Conservation (phyloP, 35 echinoderm and acorn worm genomes). For the Lytechinus pictus region DNA sequence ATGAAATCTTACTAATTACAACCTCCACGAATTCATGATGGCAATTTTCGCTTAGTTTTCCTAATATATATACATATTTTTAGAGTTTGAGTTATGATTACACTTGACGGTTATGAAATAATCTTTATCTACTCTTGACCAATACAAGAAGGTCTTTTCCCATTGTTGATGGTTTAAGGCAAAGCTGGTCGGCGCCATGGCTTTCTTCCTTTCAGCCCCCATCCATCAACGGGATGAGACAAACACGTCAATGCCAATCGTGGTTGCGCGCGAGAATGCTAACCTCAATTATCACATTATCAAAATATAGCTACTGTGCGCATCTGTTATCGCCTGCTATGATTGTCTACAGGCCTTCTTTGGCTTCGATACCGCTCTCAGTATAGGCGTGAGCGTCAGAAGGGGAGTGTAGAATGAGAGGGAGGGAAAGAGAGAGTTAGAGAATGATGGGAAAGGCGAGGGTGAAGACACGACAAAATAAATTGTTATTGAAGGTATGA, state of each 20-base stretch:
- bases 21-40: too few species aligned
- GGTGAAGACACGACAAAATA: neutral
- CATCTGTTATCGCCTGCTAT: constrained; percentile 8
- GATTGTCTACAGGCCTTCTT: neutral
- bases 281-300: constrained; percentile 20
- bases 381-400: neutral
- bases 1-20: too few species aligned
- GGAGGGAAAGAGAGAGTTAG: neutral
- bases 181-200: neutral
- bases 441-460: neutral
- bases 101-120: too few species aligned
- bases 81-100: too few species aligned
- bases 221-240: neutral
- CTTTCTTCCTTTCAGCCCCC: neutral
- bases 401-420: neutral
- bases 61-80: too few species aligned
- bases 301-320: constrained; percentile 1
- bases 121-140: too few species aligned
- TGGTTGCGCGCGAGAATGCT: neutral
- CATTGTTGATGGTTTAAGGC: neutral
- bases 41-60: too few species aligned
- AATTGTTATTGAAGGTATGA: too few species aligned
- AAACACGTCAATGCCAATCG: neutral
- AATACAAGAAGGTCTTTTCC: too few species aligned
- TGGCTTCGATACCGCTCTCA: neutral